Percentiles rank a stretch among this genome's conserved stretches.
These are phyloP conservation scores for Biston stratarius DNA, from an alignment of 2,888 invertebrate genomes.

Conservation along the genomic window DNA sequence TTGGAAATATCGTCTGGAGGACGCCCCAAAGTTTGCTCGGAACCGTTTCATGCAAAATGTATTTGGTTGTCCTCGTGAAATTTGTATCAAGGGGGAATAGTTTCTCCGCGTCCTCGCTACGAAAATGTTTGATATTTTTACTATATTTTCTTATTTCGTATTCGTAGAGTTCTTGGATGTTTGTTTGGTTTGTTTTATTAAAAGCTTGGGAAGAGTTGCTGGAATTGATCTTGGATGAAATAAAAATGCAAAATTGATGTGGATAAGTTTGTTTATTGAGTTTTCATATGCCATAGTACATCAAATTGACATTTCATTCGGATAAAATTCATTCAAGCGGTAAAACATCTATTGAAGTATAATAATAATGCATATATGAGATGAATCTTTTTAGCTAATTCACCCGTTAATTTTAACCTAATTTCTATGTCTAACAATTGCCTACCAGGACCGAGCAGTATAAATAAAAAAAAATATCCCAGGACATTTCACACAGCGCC, in stretches of 20 bases:
- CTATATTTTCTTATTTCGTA: conserved; percentile 51
- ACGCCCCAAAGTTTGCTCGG: conserved; percentile 54
- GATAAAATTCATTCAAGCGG: background rate
- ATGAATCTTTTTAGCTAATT: too few relatives aligned
- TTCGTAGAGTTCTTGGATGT: conserved; percentile 40
- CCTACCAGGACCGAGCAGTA: background rate
- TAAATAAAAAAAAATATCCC: background rate
- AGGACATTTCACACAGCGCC: background rate
- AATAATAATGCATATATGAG: too few relatives aligned
- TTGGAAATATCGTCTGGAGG: conserved; percentile 59
- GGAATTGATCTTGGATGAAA: conserved; percentile 38
- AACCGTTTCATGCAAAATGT: conserved; percentile 80
- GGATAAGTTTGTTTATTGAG: conserved; percentile 25
- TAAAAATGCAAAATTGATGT: conserved; percentile 30
- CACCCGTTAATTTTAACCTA: too few relatives aligned
- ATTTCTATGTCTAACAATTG: too few relatives aligned
- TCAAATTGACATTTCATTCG: background rate
- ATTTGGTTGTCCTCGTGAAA: conserved; percentile 67
- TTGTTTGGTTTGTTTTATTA: conserved; percentile 48
- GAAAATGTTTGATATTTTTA: conserved; percentile 65
- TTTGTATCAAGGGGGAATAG: conserved; percentile 69
- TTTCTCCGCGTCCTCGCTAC: conserved; percentile 57
- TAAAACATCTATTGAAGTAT: background rate
- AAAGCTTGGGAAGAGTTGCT: conserved; percentile 39
- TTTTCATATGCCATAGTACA: background rate